Base-by-base conservation (phyloP, 2,113 vertebrate species). In the Acanthochromis polyacanthus region DNA sequence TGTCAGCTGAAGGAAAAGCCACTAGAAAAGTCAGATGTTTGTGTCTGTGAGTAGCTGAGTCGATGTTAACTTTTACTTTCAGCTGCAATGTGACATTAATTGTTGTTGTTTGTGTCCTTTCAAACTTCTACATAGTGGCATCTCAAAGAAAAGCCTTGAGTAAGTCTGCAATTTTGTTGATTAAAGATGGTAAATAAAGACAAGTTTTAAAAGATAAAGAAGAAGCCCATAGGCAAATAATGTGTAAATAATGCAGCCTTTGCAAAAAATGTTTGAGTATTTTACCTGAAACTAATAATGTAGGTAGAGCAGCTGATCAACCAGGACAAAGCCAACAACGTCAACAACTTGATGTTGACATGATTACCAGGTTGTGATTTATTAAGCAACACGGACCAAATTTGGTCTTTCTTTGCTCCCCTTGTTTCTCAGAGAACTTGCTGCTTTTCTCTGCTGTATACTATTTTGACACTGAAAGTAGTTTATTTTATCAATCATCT, bases 21-120 rank as follows among this genome's bases (percentile, higher is more conserved):
- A 10, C 61, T n/a, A 43, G 20, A 10, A 20, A 5, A 30, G 72
- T 55, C 69, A 75, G 55, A 75, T 52, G 50, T 71, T 51, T 58
- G n/a, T 5, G n/a, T 67, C 56, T n/a, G 20, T 0, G 28, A 61
- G 38, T 23, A n/a, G 22, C 25, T n/a, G 3, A 4, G 19, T 55
- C 22, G 2, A 53, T 25, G 32, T 43, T 46, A 20, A 59, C 53
- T 55, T 68, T 30, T 1, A 11, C 19, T 7, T 43, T 10, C 12
- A 23, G 19, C 72, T 46, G 15, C 22, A 0, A 59, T 57, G 19
- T n/a, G 28, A 30, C 11, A 1, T 1, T 11, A 68, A 2, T 32
- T 36, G 11, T 9, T 30, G 15, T 38, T 5, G 28, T 45, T 4
- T 5, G 23, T 64, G 50, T 59, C 45, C 30, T 59, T 71, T 40